phyloP scores from a whole-genome alignment of 2,888 invertebrate genomes.

The Chaetoderma sp. region DNA sequence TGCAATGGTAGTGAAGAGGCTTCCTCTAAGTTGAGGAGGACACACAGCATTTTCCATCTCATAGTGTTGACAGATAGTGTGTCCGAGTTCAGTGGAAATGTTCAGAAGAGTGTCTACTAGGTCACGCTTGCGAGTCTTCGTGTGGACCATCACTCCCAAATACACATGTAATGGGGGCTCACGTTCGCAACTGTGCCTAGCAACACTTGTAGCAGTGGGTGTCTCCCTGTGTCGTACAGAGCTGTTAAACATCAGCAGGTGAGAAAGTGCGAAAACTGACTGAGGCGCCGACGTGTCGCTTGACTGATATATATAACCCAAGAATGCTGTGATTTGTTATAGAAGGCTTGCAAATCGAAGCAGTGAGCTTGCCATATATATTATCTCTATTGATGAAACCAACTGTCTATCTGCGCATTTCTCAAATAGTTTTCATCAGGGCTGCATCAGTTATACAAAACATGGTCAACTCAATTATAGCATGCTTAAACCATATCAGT shows the following conservation, averaged over 20 bases:
- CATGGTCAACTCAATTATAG: too few species aligned
- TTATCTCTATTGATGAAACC: too few species aligned
- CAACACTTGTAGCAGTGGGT: background rate
- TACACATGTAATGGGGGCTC: conserved; percentile 35
- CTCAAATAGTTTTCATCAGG: too few species aligned
- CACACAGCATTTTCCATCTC: conserved; percentile 27
- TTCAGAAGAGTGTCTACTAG: conserved; percentile 31
- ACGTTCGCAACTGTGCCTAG: conserved; percentile 2
- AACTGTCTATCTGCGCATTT: too few species aligned
- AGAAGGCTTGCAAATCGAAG: too few species aligned
- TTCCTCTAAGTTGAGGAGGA: conserved; percentile 21
- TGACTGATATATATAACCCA: too few species aligned
- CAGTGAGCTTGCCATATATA: too few species aligned
- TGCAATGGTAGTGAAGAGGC: conserved; percentile 33
- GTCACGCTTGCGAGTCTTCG: conserved; percentile 26
- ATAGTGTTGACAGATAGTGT: conserved; percentile 19
- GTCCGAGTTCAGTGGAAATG: conserved; percentile 23
- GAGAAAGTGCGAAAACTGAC: background rate
- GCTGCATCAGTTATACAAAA: too few species aligned
- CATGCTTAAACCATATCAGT: too few species aligned
- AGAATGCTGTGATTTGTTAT: too few species aligned
- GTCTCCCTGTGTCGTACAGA: background rate
- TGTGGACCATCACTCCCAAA: conserved; percentile 28
- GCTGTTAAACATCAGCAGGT: background rate
- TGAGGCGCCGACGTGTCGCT: background rate